Base-by-base conservation (phyloP, 2,113 vertebrate species). In the Microcebus jonahi region DNA sequence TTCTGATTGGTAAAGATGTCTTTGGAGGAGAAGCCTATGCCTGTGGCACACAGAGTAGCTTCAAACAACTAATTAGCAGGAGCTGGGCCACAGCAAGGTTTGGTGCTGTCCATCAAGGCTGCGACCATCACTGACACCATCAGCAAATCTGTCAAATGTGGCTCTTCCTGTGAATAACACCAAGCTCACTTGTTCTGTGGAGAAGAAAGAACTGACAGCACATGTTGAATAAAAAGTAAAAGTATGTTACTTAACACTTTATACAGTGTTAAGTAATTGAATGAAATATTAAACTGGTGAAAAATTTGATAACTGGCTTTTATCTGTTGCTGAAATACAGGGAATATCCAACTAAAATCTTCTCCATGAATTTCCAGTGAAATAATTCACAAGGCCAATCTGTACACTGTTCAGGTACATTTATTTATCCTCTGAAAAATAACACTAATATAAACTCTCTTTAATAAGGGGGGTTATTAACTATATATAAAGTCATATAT, bases 31-130 rank as follows among this genome's bases (percentile, higher is more conserved):
- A 99, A 98, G 97, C 96, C 75, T 97, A 88, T 96, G 98, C 97
- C 98, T 98, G 98, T 99, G 99, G 98, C 98, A 98, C 98, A 98
- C 95, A 98, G 97, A 99, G 98, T 98, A 98, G 97, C 97, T 98
- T 98, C 98, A 91, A 99, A 99, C 98, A 99, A 98, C 98, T 99
- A 99, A 99, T 99, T 99, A 99, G 98, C 55, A 90, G 98, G 97
- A 98, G 98, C 97, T 94, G 98, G 98, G 98, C 98, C 99, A 98
- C 96, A 25, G 97, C 94, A 97, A 98, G 98, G 99, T 99, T 99
- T 99, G 98, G 94, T 95, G 96, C 98, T 98, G 98, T 99, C 99
- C 98, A 65, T 99, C 99, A 99, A 99, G 90, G 98, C 98, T 97
- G 97, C 96, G 98, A 98, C 98, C 98, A 97, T 91, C 96, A 98